A percentile compares a stretch with the other conserved stretches of the same genome.
Conservation (phyloP, 2,113 vertebrate genomes). For the Alexandromys fortis region DNA sequence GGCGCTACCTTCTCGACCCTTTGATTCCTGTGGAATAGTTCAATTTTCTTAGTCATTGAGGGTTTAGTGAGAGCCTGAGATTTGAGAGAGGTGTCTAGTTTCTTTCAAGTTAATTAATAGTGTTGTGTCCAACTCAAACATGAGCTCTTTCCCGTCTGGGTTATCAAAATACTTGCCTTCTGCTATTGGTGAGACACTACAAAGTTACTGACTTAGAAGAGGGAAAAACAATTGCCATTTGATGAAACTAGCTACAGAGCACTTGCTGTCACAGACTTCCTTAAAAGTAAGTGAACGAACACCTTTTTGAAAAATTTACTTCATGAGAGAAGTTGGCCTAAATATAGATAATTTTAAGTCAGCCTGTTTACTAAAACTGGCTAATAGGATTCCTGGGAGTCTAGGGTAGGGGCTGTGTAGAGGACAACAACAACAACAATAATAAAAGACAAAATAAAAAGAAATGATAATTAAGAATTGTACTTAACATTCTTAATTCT, state of each 20-base stretch:
- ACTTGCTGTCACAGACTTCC: fast-evolving
- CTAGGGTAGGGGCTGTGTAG: background rate
- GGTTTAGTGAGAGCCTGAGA: background rate
- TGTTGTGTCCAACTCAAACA: background rate
- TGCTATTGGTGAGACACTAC: background rate
- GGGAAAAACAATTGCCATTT: background rate
- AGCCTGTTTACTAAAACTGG: constrained; percentile 33
- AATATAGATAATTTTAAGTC: constrained; percentile 53
- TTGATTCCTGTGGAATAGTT: background rate
- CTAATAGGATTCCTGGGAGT: constrained; percentile 33
- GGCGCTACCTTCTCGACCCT: background rate
- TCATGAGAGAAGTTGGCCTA: constrained; percentile 51
- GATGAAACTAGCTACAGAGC: fast-evolving
- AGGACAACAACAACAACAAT: background rate
- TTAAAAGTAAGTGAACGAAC: constrained; percentile 22
- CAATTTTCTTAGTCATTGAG: background rate
- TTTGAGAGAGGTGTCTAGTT: background rate
- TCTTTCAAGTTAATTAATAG: background rate
- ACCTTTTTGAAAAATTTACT: constrained; percentile 62
- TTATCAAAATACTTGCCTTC: background rate
- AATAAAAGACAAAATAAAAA: background rate
- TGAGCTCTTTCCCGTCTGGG: background rate
- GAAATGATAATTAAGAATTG: constrained; percentile 23
- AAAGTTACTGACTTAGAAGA: background rate
- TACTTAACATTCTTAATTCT: constrained; percentile 13